Evolutionary conservation across 2,888 invertebrate genomes (phyloP).

Genomic region (Orchesella flavescens): DNA sequence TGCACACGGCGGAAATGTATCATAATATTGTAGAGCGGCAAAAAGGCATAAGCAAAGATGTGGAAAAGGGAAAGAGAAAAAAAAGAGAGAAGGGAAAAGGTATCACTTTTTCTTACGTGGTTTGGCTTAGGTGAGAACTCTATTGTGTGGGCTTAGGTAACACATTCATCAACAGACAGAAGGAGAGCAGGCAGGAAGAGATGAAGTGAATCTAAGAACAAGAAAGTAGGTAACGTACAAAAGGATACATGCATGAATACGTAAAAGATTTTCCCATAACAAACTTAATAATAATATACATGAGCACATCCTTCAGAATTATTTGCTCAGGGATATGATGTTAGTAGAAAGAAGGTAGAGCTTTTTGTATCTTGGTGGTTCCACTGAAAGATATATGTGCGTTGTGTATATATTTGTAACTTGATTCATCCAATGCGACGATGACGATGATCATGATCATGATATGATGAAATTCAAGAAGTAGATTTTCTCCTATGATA

Average conservation of each 20-base stretch:
- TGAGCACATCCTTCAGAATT: constrained; percentile 46
- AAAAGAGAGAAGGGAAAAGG: constrained; percentile 13
- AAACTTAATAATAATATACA: constrained; percentile 23
- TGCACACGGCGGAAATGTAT: constrained; percentile 70
- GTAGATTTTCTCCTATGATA: constrained; percentile 25
- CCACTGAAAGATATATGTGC: not conserved
- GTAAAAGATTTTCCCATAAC: not conserved
- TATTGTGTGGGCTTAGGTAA: constrained; percentile 43
- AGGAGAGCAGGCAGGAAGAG: not conserved
- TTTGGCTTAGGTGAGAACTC: not conserved
- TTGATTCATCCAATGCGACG: constrained; percentile 33
- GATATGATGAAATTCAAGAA: constrained; percentile 55
- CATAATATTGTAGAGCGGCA: constrained; percentile 47
- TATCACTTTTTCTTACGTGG: constrained; percentile 8
- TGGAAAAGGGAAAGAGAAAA: constrained; percentile 14
- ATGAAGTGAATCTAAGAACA: not conserved
- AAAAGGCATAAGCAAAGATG: constrained; percentile 28
- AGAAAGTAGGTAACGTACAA: constrained; percentile 43
- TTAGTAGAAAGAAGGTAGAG: constrained; percentile 25
- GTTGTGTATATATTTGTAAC: constrained; percentile 24
- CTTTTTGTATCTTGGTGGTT: not conserved
- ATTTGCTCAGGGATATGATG: constrained; percentile 48
- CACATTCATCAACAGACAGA: constrained; percentile 44
- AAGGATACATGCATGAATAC: constrained; percentile 24
- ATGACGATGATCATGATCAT: not conserved